phyloP scores from a whole-genome alignment of 2,888 invertebrate genomes.

The Bruchidius siliquastri region DNA sequence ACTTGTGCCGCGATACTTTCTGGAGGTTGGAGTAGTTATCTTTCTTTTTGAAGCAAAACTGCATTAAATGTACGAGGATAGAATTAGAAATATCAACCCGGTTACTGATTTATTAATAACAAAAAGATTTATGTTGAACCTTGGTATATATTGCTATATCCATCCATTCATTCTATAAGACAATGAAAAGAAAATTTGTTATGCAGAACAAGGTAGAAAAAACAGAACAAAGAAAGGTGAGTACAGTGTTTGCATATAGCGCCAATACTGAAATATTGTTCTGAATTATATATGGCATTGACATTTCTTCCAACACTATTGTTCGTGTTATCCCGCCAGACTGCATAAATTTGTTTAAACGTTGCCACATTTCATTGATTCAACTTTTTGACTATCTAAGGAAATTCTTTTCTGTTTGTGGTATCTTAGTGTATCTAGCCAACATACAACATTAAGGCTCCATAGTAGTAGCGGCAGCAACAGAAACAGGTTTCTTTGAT shows the following conservation, averaged over 20 bases:
- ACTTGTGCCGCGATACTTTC: too few species aligned
- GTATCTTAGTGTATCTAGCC: too few species aligned
- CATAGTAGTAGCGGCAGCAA: too few species aligned
- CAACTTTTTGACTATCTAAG: too few species aligned
- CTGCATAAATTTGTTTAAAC: neutral
- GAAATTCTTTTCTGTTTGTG: too few species aligned
- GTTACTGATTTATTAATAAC: neutral
- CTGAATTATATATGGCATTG: neutral
- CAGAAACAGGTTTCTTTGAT: too few species aligned
- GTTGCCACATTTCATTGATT: neutral
- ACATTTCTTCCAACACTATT: neutral
- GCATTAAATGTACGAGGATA: neutral
- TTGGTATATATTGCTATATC: neutral
- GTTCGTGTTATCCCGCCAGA: neutral
- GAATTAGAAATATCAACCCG: neutral
- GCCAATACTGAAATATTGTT: neutral
- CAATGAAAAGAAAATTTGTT: neutral
- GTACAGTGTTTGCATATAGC: neutral
- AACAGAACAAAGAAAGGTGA: neutral
- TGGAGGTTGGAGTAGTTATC: too few species aligned
- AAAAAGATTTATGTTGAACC: neutral
- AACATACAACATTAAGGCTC: too few species aligned
- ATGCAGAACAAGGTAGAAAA: neutral
- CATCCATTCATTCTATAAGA: neutral
- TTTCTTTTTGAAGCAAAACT: neutral